Percentiles rank a stretch among this genome's conserved stretches.
Evolutionary conservation across 2,797 vertebrate genomes (phyloP).

Genomic region (Cryptoprocta ferox): DNA sequence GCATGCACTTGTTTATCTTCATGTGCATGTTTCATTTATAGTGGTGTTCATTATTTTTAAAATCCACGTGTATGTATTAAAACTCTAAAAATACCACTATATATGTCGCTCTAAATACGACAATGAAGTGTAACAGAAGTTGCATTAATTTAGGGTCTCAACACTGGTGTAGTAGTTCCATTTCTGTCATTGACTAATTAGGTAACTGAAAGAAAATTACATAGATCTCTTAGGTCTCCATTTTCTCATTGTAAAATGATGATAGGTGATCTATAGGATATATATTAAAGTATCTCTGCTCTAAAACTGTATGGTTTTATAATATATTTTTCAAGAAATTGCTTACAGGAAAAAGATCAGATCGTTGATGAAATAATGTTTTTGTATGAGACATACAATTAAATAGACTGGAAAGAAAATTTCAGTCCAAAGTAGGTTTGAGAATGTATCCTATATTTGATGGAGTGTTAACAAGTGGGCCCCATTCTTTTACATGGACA

Average conservation of each 20-base stretch:
- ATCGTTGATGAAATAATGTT: neutral
- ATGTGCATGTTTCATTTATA: constrained; percentile 78
- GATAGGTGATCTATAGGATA: neutral
- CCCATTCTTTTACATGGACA: neutral
- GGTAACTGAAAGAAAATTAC: neutral
- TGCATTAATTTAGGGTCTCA: neutral
- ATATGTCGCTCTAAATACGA: neutral
- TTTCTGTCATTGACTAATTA: neutral
- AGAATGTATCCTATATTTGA: neutral
- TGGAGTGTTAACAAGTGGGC: neutral
- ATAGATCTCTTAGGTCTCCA: neutral
- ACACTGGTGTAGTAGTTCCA: neutral
- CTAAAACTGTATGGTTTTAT: neutral
- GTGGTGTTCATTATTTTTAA: constrained; percentile 52
- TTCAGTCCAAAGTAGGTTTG: neutral
- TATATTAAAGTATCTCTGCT: neutral
- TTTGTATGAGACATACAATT: neutral
- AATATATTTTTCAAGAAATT: constrained; percentile 20
- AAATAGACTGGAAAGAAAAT: neutral
- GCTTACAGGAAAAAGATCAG: neutral
- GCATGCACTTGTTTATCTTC: constrained; percentile 67
- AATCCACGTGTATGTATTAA: constrained; percentile 65
- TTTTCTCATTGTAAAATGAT: constrained; percentile 39
- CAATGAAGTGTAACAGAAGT: neutral
- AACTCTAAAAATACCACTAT: constrained; percentile 49